These are phyloP conservation scores for Huso huso DNA, from an alignment of 2,797 vertebrate species.

Conservation along the genomic window DNA sequence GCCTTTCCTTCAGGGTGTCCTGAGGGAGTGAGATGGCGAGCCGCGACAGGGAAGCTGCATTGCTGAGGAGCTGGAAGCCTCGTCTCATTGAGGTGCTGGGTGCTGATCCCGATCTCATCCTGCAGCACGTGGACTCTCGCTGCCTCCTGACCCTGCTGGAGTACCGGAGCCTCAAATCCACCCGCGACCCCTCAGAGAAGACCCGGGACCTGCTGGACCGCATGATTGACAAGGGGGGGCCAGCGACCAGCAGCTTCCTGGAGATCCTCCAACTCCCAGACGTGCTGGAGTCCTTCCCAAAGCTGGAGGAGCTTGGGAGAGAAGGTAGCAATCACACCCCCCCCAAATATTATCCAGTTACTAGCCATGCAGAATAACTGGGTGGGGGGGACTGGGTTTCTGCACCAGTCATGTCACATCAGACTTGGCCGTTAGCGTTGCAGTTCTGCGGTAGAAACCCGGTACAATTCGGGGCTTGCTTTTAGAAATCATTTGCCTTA, in stretches of 20 bases:
- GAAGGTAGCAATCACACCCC: too few species aligned
- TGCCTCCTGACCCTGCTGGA: slow-evolving; percentile 34
- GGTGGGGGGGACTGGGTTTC: too few species aligned
- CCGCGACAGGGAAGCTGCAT: slow-evolving; percentile 20
- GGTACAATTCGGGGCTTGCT: too few species aligned
- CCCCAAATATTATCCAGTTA: too few species aligned
- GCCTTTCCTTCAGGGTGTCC: not conserved
- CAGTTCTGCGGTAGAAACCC: too few species aligned
- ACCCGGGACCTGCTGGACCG: slow-evolving; percentile 55
- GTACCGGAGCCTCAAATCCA: slow-evolving; percentile 49
- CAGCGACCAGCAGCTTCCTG: slow-evolving; percentile 34
- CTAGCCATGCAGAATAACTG: too few species aligned
- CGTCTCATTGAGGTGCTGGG: slow-evolving; percentile 47
- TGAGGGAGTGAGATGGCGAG: slow-evolving; percentile 7
- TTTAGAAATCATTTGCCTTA: too few species aligned
- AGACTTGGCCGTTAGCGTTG: too few species aligned
- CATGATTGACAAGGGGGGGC: slow-evolving; percentile 41
- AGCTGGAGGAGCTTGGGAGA: slow-evolving; percentile 24
- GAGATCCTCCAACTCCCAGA: slow-evolving; percentile 34
- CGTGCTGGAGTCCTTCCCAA: slow-evolving; percentile 51
- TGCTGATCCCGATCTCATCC: slow-evolving; percentile 49
- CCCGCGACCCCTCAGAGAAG: slow-evolving; percentile 35
- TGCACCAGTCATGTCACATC: too few species aligned
- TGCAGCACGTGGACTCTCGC: slow-evolving; percentile 54
- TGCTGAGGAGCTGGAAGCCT: slow-evolving; percentile 39